Conservation (phyloP, 1,140 invertebrate genomes). For the Ditylenchus dipsaci region DNA sequence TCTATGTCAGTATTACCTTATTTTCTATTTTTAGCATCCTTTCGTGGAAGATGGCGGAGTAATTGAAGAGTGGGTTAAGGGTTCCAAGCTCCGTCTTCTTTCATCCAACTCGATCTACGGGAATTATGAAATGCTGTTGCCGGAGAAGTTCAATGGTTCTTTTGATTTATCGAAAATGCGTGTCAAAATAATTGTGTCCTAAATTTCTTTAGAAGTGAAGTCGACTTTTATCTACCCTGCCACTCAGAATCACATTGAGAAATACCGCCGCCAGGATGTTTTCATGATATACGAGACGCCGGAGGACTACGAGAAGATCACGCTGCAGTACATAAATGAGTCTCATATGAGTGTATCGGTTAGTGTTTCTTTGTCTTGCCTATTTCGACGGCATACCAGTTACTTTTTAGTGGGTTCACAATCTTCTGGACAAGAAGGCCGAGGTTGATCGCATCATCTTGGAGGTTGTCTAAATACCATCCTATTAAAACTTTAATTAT, state of each 20-base stretch:
- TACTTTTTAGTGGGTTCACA: conserved; percentile 85
- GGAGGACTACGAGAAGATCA: conserved; percentile 74
- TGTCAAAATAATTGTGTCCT: background rate
- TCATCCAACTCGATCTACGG: conserved; percentile 71
- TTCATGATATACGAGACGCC: conserved; percentile 78
- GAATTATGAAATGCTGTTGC: conserved; percentile 71
- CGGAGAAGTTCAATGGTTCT: conserved; percentile 66
- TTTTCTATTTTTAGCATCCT: background rate
- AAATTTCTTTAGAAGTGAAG: conserved; percentile 66
- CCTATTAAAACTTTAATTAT: too few relatives aligned
- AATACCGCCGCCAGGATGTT: conserved; percentile 71
- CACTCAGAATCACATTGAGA: conserved; percentile 80
- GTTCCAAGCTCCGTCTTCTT: conserved; percentile 17
- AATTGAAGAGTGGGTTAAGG: conserved; percentile 23
- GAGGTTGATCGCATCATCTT: conserved; percentile 80
- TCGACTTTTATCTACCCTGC: conserved; percentile 84
- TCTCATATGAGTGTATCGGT: conserved; percentile 59
- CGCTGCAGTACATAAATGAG: conserved; percentile 70
- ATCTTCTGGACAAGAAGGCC: conserved; percentile 84
- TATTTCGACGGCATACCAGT: conserved; percentile 7
- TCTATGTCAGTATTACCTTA: background rate
- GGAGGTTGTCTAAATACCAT: conserved; percentile 60
- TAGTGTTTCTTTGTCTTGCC: conserved; percentile 9
- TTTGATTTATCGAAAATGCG: conserved; percentile 4
- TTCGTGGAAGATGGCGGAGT: conserved; percentile 20